These are phyloP conservation scores for Hippocampus abdominalis DNA, from an alignment of 2,113 vertebrate genomes.

Conservation along the genomic window DNA sequence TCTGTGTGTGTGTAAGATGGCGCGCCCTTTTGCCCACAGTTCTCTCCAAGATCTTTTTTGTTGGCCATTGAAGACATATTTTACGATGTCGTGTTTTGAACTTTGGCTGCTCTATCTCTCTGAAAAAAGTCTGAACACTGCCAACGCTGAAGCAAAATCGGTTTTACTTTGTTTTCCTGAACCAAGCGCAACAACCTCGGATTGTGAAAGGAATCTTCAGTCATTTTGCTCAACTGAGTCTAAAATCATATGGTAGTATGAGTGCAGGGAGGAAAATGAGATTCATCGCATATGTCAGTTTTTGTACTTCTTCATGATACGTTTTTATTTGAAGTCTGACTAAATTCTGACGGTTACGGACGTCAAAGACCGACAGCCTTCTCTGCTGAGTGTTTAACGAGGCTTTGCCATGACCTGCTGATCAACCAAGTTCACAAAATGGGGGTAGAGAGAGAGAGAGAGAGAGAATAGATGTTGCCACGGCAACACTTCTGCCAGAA, in stretches of 20 bases:
- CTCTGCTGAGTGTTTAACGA: slow-evolving; percentile 30
- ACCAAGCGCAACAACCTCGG: no score
- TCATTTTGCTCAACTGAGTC: no score
- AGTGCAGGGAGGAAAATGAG: no score
- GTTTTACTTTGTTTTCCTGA: no score
- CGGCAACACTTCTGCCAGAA: slow-evolving; percentile 28
- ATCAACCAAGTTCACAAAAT: neutral
- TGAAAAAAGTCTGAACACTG: no score
- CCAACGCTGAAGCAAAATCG: no score
- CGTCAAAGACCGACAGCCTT: neutral
- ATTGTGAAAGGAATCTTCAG: no score
- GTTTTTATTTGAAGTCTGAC: neutral
- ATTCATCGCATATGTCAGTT: neutral
- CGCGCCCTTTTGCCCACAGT: slow-evolving; percentile 60
- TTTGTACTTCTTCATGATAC: neutral
- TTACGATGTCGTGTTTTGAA: slow-evolving; percentile 30
- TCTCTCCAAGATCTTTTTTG: slow-evolving; percentile 21
- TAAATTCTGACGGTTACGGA: neutral
- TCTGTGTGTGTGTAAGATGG: slow-evolving; percentile 25
- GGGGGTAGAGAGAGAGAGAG: slow-evolving; percentile 12
- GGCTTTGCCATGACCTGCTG: slow-evolving; percentile 21
- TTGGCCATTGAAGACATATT: slow-evolving; percentile 37
- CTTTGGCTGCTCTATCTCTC: slow-evolving; percentile 35
- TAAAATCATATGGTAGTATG: no score
- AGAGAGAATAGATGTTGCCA: slow-evolving; percentile 38